These are phyloP conservation scores for Semicossyphus pulcher DNA, from an alignment of 2,113 vertebrate species.

Conservation along the genomic window DNA sequence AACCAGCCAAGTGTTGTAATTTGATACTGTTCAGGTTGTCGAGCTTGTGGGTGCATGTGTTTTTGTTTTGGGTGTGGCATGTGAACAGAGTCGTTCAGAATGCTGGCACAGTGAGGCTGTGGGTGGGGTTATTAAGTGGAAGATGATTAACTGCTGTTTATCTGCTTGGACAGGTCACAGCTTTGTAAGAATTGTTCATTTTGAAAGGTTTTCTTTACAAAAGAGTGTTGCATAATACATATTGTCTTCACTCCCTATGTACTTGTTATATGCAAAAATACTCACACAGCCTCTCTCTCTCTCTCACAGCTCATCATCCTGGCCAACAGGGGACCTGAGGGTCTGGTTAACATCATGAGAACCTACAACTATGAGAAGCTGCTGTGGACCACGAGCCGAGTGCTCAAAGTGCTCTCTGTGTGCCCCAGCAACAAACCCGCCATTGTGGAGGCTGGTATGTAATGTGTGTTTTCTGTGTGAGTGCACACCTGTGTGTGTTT, in stretches of 20 bases:
- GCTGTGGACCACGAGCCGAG: constrained; percentile 97
- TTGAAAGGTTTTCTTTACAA: background rate
- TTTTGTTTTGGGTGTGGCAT: constrained; percentile 63
- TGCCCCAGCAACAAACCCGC: constrained; percentile 98
- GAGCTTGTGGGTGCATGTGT: constrained; percentile 35
- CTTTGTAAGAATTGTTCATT: background rate
- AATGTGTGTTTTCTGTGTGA: constrained; percentile 9
- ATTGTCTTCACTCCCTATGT: background rate
- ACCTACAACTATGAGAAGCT: constrained; percentile 95
- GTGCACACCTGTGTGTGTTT: constrained; percentile 42
- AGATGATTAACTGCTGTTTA: background rate
- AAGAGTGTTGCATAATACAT: background rate
- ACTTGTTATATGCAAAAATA: background rate
- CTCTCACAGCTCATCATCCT: constrained; percentile 92
- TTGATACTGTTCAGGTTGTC: background rate
- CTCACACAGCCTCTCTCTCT: background rate
- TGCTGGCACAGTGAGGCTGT: background rate
- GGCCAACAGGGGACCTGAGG: constrained; percentile 93
- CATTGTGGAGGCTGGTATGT: constrained; percentile 96
- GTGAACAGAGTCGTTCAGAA: constrained; percentile 50
- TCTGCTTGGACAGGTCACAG: background rate
- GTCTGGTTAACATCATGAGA: constrained; percentile 96
- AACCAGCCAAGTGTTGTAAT: background rate
- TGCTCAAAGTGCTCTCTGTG: constrained; percentile 97
- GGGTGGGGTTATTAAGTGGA: constrained; percentile 40